Base-by-base conservation (phyloP, 1,140 invertebrate species). In the Pseudomyrmex flavicornis region DNA sequence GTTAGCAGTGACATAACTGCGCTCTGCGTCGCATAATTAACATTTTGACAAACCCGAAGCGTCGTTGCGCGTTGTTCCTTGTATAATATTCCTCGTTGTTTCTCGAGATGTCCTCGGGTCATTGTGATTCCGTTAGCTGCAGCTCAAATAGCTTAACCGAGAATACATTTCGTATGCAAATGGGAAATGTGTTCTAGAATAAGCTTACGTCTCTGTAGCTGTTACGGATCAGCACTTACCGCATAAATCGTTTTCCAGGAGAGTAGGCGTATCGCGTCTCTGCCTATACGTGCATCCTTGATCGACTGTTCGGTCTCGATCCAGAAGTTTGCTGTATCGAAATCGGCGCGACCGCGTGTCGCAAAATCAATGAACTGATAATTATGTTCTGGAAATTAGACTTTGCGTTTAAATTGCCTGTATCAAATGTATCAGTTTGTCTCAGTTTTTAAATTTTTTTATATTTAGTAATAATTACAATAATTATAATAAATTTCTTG, bases 141-240 rank as follows among this genome's bases (percentile, higher is more conserved):
- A 63, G 84, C 83, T 88, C 87, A 88, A 88, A 88, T 83, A 75
- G 87, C 84, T 88, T 88, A 88, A 88, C 77, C 86, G 66, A 72
- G 74, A 86, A 85, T 83, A 88, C 87, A 88, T 88, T 88, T 88
- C 86, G 87, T 88, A 88, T 88, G 87, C 87, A 88, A 88, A 88
- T 88, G 84, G 87, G 87, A 88, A 88, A 88, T 88, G 87, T 88
- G 87, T 88, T 88, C 86, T 61, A 72, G 87, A 88, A 88, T 88
- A 88, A 88, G 87, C 87, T 88, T 88, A 88, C 79, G 83, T 85
- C 87, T 83, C 72, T 85, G 86, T 88, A 88, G 83, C 87, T 88
- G 76, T 85, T 88, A 85, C 86, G 86, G 87, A 88, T 88, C 87
- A 88, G 73, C 87, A 79, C 77, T 85, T 88, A 84, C 86, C 59